Base-by-base conservation (phyloP, 2,888 invertebrate genomes). In the Elysia crispata region DNA sequence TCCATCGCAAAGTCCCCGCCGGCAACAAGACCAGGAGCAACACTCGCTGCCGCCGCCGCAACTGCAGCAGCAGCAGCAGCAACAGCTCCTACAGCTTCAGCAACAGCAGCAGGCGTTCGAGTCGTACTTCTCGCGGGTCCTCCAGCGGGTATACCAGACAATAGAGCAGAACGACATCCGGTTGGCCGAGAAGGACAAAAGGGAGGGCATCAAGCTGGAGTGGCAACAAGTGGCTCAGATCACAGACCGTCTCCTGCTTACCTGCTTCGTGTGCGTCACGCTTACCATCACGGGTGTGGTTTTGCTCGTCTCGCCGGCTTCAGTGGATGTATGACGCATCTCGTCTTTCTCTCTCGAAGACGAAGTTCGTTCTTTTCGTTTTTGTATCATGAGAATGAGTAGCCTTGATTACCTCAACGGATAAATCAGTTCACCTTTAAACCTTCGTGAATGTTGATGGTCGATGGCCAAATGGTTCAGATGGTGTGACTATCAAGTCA, bases 131-230 rank as follows among this genome's bases (percentile, higher is more conserved):
- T 93, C 93, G 79, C 94, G 94, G 85, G 95, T 95, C 89, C 94
- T 94, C 92, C 95, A 94, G 86, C 94, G 94, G 90, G 95, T 95
- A 50, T 94, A 95, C 90, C 94, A 94, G 84, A 96, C 96, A 5
- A 95, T 96, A 81, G 96, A 97, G 86, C 93, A 94, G 73, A 96
- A 96, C 92, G 96, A 92, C 91, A 94, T 95, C 88, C 94, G 97
- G 5, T 94, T 96, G 11, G 94, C 95, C 0, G 96, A 96, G 86
- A 95, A 95, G 90, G 96, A 97, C 89, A 94, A 95, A 76, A 93
- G 95, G 76, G 96, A 97, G 87, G 94, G 95, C 73, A 95, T 96
- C 82, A 96, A 96, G 89, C 93, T 96, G 77, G 97, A 97, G 91
- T 97, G 97, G 97, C 91, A 92, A 82, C 91, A 91, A 81, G 88